Evolutionary conservation across 2,797 vertebrate genomes (phyloP), one percentile per base, ranked within the genome.

Genomic region (Rhynchonycteris naso): DNA sequence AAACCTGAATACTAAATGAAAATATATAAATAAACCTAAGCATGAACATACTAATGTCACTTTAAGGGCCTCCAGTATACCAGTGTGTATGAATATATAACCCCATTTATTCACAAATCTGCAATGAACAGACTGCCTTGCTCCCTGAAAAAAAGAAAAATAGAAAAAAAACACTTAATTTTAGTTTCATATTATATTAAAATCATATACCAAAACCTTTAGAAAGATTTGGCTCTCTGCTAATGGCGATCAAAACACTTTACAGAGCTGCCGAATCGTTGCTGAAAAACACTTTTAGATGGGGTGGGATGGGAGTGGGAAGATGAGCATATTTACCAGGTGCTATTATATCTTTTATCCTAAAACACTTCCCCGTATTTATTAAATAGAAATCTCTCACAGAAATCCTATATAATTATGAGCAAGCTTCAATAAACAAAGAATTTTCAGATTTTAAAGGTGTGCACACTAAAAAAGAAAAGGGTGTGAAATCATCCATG

Each of bases 121-220:
- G 69, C 86, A 91, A 1, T 61, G 52, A 69, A 72, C 3, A 14
- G 16, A 87, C 47, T 59, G 54, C 21, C 80, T 78, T 50, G 35
- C 35, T 94, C 26, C 74, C 14, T 72, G 2, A 11, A 9, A 15
- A 43, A 43, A 43, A 1, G 8, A 9, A 15, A 43, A 43, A 43
- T 43, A 43, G 43, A 43, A 3, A 11, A 9, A 15, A 61, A 24
- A 74, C 84, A n/a, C 52, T 61, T 68, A 33, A 88, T 54, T 90
- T 88, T 38, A 71, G 76, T 82, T 86, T 80, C 58, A 43, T 78
- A 91, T 54, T 92, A 78, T 43, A 96, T 76, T 85, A 76, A 86
- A 86, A 87, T 30, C 12, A 76, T 47, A 56, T 63, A 56, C n/a
- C 15, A 56, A 58, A n/a, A 30, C 12, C 87, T 88, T 91, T 63